These are phyloP conservation scores for Danionella cerebrum DNA, from an alignment of 2,113 vertebrate species.

Conservation along the genomic window DNA sequence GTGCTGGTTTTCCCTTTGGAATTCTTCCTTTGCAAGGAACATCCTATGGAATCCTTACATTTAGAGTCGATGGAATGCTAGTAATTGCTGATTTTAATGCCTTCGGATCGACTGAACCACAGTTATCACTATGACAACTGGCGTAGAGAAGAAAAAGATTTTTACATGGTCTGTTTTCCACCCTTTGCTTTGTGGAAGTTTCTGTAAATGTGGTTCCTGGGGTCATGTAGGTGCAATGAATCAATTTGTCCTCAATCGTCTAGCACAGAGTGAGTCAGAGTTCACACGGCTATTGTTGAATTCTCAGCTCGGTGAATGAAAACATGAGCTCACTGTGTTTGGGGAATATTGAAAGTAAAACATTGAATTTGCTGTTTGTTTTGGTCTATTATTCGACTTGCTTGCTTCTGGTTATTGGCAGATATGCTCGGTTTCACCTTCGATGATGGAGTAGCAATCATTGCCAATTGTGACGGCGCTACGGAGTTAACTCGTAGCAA, in stretches of 20 bases:
- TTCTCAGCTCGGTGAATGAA: slow-evolving; percentile 22
- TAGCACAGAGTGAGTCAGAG: slow-evolving; percentile 44
- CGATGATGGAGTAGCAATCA: not conserved
- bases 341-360: not conserved
- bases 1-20: not conserved
- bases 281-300: slow-evolving; percentile 39
- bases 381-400: not conserved
- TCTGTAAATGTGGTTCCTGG: slow-evolving; percentile 30
- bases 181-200: not conserved
- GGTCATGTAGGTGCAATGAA: slow-evolving; percentile 37
- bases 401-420: not conserved
- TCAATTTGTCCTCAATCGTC: slow-evolving; percentile 42
- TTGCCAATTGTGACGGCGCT: not conserved
- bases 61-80: not conserved
- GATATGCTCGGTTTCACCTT: not conserved
- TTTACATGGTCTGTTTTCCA: not conserved
- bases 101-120: not conserved
- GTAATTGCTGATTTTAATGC: not conserved
- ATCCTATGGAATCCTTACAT: not conserved
- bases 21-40: not conserved
- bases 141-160: not conserved
- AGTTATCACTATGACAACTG: not conserved
- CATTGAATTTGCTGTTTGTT: not conserved
- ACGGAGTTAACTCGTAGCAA: not conserved
- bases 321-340: not conserved